Evolutionary conservation across 2,888 invertebrate species (phyloP).

Genomic region (Pyrgus malvae): DNA sequence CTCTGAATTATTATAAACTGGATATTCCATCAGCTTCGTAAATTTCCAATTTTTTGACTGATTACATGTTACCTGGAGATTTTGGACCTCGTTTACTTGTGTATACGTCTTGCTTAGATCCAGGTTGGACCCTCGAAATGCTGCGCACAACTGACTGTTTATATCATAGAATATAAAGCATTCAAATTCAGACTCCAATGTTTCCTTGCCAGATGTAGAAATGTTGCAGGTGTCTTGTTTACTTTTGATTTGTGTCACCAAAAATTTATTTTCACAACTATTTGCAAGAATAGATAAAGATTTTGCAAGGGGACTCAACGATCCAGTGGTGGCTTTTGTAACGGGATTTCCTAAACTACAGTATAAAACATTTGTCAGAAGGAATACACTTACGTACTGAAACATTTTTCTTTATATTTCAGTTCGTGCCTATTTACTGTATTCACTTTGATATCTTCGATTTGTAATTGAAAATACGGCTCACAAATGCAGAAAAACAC

Average conservation of each 20-base stretch:
- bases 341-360: conserved; percentile 55
- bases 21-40: conserved; percentile 42
- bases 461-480: background rate
- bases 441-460: too few species aligned
- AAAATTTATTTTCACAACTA: conserved; percentile 53
- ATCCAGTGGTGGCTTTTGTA: conserved; percentile 33
- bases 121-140: conserved; percentile 42
- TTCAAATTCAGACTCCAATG: conserved; percentile 46
- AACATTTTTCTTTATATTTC: conserved; percentile 45
- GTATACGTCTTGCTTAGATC: conserved; percentile 43
- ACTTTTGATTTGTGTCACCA: conserved; percentile 48
- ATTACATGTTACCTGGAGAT: conserved; percentile 50
- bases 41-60: conserved; percentile 55
- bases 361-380: conserved; percentile 53
- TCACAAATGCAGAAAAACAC: too few species aligned
- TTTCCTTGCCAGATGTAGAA: conserved; percentile 37
- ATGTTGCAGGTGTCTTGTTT: conserved; percentile 49
- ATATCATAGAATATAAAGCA: conserved; percentile 71
- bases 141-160: conserved; percentile 57
- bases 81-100: conserved; percentile 46
- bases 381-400: conserved; percentile 50
- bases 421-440: too few species aligned
- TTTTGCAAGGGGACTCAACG: conserved; percentile 27
- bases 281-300: conserved; percentile 44
- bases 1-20: conserved; percentile 46